Evolutionary conservation across 2,888 invertebrate genomes (phyloP), one percentile per base, ranked within the genome.

Genomic region (Masnerella sp.): DNA sequence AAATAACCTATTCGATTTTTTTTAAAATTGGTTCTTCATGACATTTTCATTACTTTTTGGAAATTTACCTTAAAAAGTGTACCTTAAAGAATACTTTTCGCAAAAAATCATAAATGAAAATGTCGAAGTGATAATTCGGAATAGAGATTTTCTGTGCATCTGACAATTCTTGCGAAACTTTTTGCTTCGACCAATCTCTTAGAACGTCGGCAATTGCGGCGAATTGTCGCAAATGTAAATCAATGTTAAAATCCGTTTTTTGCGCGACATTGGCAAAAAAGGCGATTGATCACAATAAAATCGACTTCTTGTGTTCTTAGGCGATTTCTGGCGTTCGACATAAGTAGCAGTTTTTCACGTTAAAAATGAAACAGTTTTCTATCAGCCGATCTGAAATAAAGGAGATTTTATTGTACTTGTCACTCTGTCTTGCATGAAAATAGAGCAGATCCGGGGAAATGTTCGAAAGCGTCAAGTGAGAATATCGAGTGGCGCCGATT

Each of bases 401-500:
- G 32, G 69, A 59, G 68, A 68, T 68, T 68, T 69, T 32, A 69
- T 61, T 59, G 69, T 69, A 61, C 61, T 69, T 69, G 61, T 61
- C 69, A 69, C 43, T 61, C 54, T 40, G 54, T 69, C 61, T 61
- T 40, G 61, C 54, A 61, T 69, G 61, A 54, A 69, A 52, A 69
- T 61, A 40, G 61, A 61, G 54, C 40, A 61, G 47, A 52, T 54
- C 47, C 43, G 40, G 34, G 45, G 30, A 69, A 69, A 69, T 40
- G 61, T 40, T 69, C 40, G 45, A 34, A 68, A 20, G 61, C 30
- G 52, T 59, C 68, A 68, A 68, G 51, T 54, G 61, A 61, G 54
- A 54, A 69, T 54, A 61, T 69, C 69, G 61, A 61, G 61, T 61
- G 28, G 40, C 43, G 54, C 28, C 47, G 61, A 69, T 69, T 61